Conservation (phyloP, 2,113 vertebrate genomes). For the Tragelaphus buxtoni region DNA sequence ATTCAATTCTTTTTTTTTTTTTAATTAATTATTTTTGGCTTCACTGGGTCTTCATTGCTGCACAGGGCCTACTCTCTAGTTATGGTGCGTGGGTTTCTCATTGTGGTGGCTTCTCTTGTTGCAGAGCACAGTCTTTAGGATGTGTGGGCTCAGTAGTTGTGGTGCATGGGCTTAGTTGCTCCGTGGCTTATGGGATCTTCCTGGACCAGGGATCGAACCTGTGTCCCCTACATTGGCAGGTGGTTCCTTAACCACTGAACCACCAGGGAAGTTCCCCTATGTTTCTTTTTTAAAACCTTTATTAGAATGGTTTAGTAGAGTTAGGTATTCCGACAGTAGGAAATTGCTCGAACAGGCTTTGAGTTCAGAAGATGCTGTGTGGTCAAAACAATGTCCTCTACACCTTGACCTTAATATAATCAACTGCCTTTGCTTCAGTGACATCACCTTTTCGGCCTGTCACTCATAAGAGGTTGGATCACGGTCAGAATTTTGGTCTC, state of each 20-base stretch:
- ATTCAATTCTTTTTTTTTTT: background rate
- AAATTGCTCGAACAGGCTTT: background rate
- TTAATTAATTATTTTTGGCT: background rate
- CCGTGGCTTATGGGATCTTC: background rate
- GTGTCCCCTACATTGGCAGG: background rate
- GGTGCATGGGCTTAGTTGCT: background rate
- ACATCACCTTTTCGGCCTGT: background rate
- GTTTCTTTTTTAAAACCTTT: background rate
- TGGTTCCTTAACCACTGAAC: background rate
- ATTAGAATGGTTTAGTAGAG: background rate
- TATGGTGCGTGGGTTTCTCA: background rate
- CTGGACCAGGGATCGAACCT: background rate
- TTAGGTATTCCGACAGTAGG: background rate
- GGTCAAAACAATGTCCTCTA: background rate
- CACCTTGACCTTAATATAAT: background rate
- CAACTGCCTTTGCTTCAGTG: background rate
- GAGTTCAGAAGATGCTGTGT: background rate
- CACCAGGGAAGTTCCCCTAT: background rate
- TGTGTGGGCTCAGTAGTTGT: fast-evolving
- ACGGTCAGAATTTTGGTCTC: background rate
- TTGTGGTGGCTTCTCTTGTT: background rate
- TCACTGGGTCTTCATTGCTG: background rate
- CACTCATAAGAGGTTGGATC: background rate
- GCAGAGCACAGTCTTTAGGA: background rate
- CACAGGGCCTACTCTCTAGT: background rate